Percentiles rank a stretch among this genome's conserved stretches.
Conservation (phyloP, 2,113 vertebrate species). For the Sarotherodon lohbergeri region DNA sequence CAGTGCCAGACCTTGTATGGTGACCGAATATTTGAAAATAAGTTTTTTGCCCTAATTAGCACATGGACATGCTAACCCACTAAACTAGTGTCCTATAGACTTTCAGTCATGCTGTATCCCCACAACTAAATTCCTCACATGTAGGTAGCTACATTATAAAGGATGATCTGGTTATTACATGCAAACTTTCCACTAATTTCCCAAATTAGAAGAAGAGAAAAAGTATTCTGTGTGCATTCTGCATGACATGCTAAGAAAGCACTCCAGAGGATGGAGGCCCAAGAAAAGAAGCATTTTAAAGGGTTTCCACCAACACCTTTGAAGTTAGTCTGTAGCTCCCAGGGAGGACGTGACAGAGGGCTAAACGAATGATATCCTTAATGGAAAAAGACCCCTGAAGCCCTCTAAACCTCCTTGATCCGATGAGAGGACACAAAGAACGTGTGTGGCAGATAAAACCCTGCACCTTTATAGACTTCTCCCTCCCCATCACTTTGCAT, state of each 20-base stretch:
- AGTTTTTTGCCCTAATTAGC: neutral
- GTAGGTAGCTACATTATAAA: neutral
- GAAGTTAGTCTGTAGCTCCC: conserved; percentile 41
- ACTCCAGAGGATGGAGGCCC: conserved; percentile 3
- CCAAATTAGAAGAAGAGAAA: neutral
- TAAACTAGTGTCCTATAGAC: neutral
- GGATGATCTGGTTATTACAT: neutral
- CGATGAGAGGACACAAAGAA: conserved; percentile 26
- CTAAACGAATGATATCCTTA: conserved; percentile 48
- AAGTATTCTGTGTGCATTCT: neutral
- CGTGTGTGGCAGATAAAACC: conserved; percentile 27
- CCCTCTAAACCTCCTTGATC: neutral
- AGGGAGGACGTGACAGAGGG: conserved; percentile 7
- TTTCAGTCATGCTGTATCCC: neutral
- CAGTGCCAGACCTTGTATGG: neutral
- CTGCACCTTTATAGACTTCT: conserved; percentile 8
- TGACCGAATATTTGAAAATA: neutral
- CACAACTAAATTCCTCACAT: neutral
- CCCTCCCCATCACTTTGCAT: conserved; percentile 36
- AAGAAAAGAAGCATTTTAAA: conserved; percentile 22
- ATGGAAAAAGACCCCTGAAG: conserved; percentile 54
- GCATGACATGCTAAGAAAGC: neutral
- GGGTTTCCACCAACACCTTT: conserved; percentile 47
- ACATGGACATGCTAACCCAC: neutral
- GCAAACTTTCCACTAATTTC: neutral